Base-by-base conservation (phyloP, 2,797 vertebrate genomes). In the Bradypodion pumilum region DNA sequence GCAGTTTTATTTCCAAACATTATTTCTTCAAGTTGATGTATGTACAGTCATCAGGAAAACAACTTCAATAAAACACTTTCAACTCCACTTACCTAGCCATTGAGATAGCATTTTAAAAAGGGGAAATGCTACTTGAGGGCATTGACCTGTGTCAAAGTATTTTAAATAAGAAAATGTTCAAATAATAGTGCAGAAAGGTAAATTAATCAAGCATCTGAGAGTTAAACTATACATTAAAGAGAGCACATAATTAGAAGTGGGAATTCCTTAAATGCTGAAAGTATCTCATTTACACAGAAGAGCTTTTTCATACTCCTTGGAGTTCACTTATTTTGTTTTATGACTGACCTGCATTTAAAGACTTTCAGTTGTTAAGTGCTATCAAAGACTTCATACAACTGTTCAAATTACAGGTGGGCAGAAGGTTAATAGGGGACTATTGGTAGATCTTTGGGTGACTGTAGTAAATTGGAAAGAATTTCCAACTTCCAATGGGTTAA, bases 111-210 rank as follows among this genome's bases (percentile, higher is more conserved):
- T 84, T 90, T 40, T 42, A 79, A 74, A 25, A 78, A 84, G 56
- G 32, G 25, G 75, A 87, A 59, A 85, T 83, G 0, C 72, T 40
- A 63, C 90, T 78, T 13, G 3, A 85, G 90, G 90, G 88, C 89
- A 32, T 87, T 74, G 91, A 92, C 91, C 88, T 83, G 80, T 87
- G 91, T 92, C 92, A 91, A 92, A 90, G 91, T 86, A 93, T 91
- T 80, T 3, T 91, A 93, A 88, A 92, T 92, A 92, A 90, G 84
- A 89, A 93, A 56, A 56, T 92, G 87, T 90, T 7, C 5, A 1
- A 27, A 60, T 13, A 52, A 56, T n/a, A 65, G 5, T 23, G 29
- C 59, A 32, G 42, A 44, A 66, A 32, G 23, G 16, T 52, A 13
- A 21, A 49, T 8, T 62, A 29, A 62, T 44, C 42, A 19, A 66